Base-by-base conservation (phyloP, 1,140 invertebrate genomes). In the Acyrthosiphon pisum region DNA sequence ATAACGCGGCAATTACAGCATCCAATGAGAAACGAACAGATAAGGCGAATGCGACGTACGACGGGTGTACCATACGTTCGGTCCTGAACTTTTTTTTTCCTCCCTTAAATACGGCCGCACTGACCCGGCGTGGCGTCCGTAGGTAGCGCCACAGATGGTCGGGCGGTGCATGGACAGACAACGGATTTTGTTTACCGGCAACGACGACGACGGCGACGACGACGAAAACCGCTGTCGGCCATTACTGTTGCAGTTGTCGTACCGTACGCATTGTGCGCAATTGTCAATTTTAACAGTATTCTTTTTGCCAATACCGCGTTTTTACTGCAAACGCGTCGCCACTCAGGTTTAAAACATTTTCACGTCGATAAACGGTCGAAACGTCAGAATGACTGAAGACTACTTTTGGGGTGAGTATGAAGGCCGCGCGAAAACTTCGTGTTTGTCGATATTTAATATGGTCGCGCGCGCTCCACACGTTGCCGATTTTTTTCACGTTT, bases 351-450 rank as follows among this genome's bases (percentile, higher is more conserved):
- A 90, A 90, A n/a, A 41, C 37, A 81, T 91, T 92, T 92, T 81
- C 22, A n/a, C 60, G 41, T 91, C 35, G 26, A 48, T 46, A 35
- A 37, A 83, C n/a, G 6, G 22, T 83, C 91, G 44, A 30, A 86
- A 93, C 26, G 68, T 93, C 93, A 94, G 44, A 93, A 94, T 94
- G 94, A 94, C 94, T 86, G 94, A 94, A 94, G 94, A 94, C 83
- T 94, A 94, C 84, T 94, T 94, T 91, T 94, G 94, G 94, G 94
- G 94, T 94, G 94, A 94, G 93, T 94, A 93, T 93, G 2, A 11
- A 37, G n/a, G 48, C n/a, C 2, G n/a, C 48, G 50, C 81, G 0
- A 60, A 26, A 60, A 44, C 22, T 23, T 35, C 87, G 30, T 37
- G n/a, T 14, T 9, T 9, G 30, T n/a, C 84, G 1, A n/a, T n/a